These are phyloP conservation scores for Patella caerulea DNA, from an alignment of 2,888 invertebrate species.

Conservation along the genomic window DNA sequence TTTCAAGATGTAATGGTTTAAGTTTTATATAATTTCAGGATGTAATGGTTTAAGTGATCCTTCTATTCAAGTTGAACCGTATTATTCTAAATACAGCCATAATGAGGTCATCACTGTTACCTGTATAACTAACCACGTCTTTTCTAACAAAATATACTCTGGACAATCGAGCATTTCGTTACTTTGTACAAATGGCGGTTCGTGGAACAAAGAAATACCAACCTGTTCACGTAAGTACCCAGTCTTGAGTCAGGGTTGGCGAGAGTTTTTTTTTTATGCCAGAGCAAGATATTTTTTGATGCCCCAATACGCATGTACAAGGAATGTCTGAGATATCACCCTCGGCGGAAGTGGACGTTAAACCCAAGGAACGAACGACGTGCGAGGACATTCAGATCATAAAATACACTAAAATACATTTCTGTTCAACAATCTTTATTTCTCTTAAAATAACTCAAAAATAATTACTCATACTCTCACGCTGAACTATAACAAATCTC, in stretches of 20 bases:
- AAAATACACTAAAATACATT: no score
- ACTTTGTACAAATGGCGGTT: slow-evolving; percentile 45
- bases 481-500: no score
- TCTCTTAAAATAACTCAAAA: no score
- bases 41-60: slow-evolving; percentile 38
- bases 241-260: background rate
- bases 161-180: slow-evolving; percentile 37
- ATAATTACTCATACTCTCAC: no score
- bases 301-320: background rate
- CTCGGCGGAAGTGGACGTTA: no score
- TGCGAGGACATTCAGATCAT: no score
- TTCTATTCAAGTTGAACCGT: slow-evolving; percentile 34
- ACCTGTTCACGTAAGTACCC: slow-evolving; percentile 64
- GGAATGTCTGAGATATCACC: no score
- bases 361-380: no score
- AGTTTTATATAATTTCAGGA: slow-evolving; percentile 29
- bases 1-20: no score
- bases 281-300: background rate
- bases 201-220: slow-evolving; percentile 42
- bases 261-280: background rate
- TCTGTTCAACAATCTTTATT: no score
- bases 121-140: slow-evolving; percentile 47
- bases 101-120: slow-evolving; percentile 39
- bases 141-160: slow-evolving; percentile 37
- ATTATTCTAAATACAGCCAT: slow-evolving; percentile 23